Evolutionary conservation across 2,888 invertebrate species (phyloP).

Genomic region (Drosophila emarginata): DNA sequence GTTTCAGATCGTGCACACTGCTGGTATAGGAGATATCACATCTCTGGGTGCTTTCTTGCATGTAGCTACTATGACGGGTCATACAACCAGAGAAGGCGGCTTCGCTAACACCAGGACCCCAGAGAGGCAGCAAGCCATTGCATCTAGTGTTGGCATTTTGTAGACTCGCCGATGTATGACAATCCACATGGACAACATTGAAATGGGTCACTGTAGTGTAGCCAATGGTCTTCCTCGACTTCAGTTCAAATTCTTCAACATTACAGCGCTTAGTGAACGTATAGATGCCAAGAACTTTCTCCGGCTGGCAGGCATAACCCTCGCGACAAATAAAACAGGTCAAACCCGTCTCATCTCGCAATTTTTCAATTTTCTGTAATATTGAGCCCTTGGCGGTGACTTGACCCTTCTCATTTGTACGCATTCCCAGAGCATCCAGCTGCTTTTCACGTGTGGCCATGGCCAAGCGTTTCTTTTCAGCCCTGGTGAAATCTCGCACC

Average conservation of each 20-base stretch:
- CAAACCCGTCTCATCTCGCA: constrained; percentile 97
- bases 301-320: constrained; percentile 97
- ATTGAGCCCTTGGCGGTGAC: constrained; percentile 95
- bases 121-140: constrained; percentile 97
- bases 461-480: constrained; percentile 98
- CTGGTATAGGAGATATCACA: constrained; percentile 82
- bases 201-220: constrained; percentile 99
- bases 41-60: constrained; percentile 84
- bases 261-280: constrained; percentile 98
- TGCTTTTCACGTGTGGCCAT: constrained; percentile 99
- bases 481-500: constrained; percentile 95
- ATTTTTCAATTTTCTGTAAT: constrained; percentile 95
- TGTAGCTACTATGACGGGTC: constrained; percentile 94
- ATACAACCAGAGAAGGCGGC: constrained; percentile 96
- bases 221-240: constrained; percentile 91
- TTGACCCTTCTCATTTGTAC: constrained; percentile 98
- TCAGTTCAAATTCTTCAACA: constrained; percentile 95
- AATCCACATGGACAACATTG: constrained; percentile 98
- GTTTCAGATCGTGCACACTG: constrained; percentile 95
- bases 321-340: constrained; percentile 99
- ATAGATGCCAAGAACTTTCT: constrained; percentile 97
- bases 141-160: constrained; percentile 99
- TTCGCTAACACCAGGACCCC: constrained; percentile 97
- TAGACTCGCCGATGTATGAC: constrained; percentile 97
- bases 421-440: constrained; percentile 95